Base-by-base conservation (phyloP, 1,140 invertebrate genomes). In the Magallana gigas region DNA sequence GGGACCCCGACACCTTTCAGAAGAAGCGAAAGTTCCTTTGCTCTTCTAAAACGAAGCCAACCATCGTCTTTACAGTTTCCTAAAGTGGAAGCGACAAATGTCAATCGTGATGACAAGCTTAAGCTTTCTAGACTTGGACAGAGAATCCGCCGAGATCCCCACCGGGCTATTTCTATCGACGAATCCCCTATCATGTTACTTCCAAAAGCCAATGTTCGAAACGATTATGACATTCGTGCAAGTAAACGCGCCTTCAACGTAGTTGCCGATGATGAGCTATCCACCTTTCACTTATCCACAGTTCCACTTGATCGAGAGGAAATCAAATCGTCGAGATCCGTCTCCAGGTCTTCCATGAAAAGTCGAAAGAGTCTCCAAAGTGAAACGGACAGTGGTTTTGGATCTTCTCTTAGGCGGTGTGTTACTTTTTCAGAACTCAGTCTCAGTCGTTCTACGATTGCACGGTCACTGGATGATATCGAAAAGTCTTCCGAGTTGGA, bases 121-220 rank as follows among this genome's bases (percentile, higher is more conserved):
- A 81, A 87, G 48, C 18, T 87, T 8, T 64, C 48, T 14, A 68
- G 86, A 64, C 62, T 48, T 71, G 58, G 86, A 36, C 86, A 87
- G 36, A 36, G 81, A 83, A 83, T 57, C 57, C 8, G 18, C 2
- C 7, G 68, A 57, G n/a, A 64, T 23, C 86, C 86, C 18, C 81
- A 87, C 36, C 86, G 83, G 18, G 82, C 87, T 6, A 71, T 88
- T 18, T 86, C 85, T 0, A 88, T 88, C 9, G 82, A 88, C 68
- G 81, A 86, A 64, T 82, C 85, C 16, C 87, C 87, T 8, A 88
- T 88, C 80, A 88, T 88, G 87, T 80, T 88, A 16, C 84, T 88
- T 36, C 87, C 87, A 36, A 88, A 88, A 71, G 87, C 87, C 57
- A 57, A 64, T n/a, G 85, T 88, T 57, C 56, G 87, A 57, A 83